These are phyloP conservation scores for Noturus placidus DNA, from an alignment of 2,113 vertebrate genomes.

Conservation along the genomic window DNA sequence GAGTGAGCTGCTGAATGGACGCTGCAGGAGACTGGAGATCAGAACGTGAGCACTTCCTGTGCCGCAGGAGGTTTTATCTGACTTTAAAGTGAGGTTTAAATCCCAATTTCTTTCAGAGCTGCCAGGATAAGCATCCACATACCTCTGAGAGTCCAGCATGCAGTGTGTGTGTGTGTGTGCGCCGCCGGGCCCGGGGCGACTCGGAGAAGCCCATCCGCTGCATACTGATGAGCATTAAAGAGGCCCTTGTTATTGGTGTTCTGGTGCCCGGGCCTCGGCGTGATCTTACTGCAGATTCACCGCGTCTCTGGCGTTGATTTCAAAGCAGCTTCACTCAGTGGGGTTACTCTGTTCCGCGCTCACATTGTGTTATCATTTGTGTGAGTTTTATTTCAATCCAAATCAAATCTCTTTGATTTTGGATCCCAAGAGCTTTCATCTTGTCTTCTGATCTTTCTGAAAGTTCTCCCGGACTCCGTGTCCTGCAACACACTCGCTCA, in stretches of 20 bases:
- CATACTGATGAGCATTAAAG: background rate
- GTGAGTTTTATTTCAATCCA: background rate
- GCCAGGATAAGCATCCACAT: constrained; percentile 34
- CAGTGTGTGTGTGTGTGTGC: constrained; percentile 18
- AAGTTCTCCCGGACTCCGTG: background rate
- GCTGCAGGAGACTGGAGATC: constrained; percentile 4
- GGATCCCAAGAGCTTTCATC: background rate
- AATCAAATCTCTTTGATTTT: background rate
- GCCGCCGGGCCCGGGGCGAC: background rate
- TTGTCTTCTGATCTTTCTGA: background rate
- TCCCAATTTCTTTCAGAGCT: background rate
- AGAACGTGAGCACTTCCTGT: constrained; percentile 23
- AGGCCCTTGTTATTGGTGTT: background rate
- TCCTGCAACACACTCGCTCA: background rate
- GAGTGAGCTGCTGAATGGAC: background rate
- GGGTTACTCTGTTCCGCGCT: background rate
- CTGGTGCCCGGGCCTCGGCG: constrained; percentile 3
- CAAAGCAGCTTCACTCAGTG: background rate
- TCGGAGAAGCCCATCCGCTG: background rate
- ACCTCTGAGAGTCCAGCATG: constrained; percentile 5
- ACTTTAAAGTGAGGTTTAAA: background rate
- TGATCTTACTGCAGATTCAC: background rate
- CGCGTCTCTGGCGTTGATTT: background rate
- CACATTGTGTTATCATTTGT: background rate
- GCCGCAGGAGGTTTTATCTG: constrained; percentile 31